Base-by-base conservation (phyloP, 2,888 invertebrate genomes). In the Agelastica alni region DNA sequence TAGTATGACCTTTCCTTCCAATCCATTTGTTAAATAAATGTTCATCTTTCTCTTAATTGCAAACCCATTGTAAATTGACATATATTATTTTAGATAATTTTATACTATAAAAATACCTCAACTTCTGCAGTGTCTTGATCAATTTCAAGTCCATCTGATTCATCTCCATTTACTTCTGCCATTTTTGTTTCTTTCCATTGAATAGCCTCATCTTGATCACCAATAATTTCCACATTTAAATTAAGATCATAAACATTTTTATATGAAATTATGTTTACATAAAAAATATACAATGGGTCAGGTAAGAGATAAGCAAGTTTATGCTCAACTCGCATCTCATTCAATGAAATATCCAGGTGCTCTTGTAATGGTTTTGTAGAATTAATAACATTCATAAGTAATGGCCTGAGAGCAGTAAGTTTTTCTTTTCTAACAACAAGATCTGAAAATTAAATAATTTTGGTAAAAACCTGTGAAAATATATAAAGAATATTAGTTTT, bases 311-410 rank as follows among this genome's bases (percentile, higher is more conserved):
- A 80, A 2, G 91, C 89, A 56, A 86, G 81, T 68, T 86, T 83
- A 63, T 90, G 86, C 69, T 93, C 88, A 67, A 87, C 86, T 70
- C 89, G 83, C 59, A 88, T 85, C 67, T 88, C 87, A 72, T 92
- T 91, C 51, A 91, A 81, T 2, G 88, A 85, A 65, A 94, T 81
- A 20, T 90, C 89, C 42, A 96, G 80, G 66, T 93, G 89, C 67
- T 93, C 91, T 77, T 96, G 94, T 12, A 96, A 79, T 0, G 96
- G 95, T 72, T 91, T 89, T 0, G 95, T 92, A 0, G 93, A 85
- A 66, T 88, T 85, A 14, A 89, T 77, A 28, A 91, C 83, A 4
- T 82, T 79, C 22, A 81, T 80, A 12, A 96, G 79, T 61, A 91
- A 87, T 0, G 96, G 96, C 4, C 86, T 86, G 30, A 96, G 81